Evolutionary conservation across 2,113 vertebrate species (phyloP).

Genomic region (Gambusia holbrooki): DNA sequence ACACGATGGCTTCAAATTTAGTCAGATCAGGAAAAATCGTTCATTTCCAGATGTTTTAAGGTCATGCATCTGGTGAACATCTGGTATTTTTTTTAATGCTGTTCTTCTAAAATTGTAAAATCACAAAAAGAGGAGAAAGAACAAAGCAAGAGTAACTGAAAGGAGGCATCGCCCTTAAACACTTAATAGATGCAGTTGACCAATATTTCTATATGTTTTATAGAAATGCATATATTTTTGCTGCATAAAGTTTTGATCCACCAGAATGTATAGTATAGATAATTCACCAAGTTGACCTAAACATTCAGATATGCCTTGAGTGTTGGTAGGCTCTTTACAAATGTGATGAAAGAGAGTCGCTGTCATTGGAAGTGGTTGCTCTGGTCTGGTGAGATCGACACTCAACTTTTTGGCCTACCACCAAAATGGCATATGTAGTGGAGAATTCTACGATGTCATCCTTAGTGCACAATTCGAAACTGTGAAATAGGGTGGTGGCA

Average conservation of each 20-base stretch:
- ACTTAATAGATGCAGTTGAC: not conserved
- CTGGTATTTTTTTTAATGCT: slow-evolving; percentile 69
- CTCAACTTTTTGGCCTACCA: too few species aligned
- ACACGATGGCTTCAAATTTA: slow-evolving; percentile 70
- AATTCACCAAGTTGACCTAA: not conserved
- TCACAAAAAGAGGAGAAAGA: not conserved
- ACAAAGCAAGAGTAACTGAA: slow-evolving; percentile 20
- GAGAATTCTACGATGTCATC: too few species aligned
- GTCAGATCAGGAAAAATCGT: slow-evolving; percentile 63
- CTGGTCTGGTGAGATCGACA: too few species aligned
- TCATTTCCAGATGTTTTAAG: slow-evolving; percentile 77
- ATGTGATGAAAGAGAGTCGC: too few species aligned
- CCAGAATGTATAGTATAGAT: not conserved
- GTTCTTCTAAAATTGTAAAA: slow-evolving; percentile 54
- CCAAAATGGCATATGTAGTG: too few species aligned
- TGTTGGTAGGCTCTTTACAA: too few species aligned
- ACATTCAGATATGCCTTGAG: too few species aligned
- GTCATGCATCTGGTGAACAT: slow-evolving; percentile 82
- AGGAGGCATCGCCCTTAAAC: slow-evolving; percentile 18
- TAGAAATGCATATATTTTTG: not conserved
- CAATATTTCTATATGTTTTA: not conserved
- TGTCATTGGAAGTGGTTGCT: too few species aligned
- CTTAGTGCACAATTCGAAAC: too few species aligned
- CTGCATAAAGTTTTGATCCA: not conserved
- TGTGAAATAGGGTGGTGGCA: too few species aligned